Evolutionary conservation across 2,888 invertebrate species (phyloP).

Genomic region (Mythimna ferrago): DNA sequence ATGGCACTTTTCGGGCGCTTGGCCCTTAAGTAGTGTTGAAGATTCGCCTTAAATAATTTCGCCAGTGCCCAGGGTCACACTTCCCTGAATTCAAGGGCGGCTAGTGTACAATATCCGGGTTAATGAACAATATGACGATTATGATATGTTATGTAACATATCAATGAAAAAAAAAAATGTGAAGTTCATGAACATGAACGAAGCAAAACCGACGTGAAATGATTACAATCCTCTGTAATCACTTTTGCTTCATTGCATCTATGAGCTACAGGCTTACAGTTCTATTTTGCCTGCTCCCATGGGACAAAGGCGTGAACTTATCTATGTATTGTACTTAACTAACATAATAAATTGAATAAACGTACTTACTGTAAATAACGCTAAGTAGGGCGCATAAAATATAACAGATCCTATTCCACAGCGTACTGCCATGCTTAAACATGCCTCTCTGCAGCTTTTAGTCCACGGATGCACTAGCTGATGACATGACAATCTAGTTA

Average conservation of each 20-base stretch:
- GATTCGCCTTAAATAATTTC: too few species aligned
- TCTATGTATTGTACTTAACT: not conserved
- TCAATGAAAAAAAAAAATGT: too few species aligned
- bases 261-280: not conserved
- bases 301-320: not conserved
- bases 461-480: slow-evolving; percentile 82
- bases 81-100: not conserved
- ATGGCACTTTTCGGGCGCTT: too few species aligned
- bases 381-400: slow-evolving; percentile 76
- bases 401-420: slow-evolving; percentile 73
- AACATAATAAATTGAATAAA: not conserved
- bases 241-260: too few species aligned
- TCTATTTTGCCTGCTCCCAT: not conserved
- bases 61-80: too few species aligned
- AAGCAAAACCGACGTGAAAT: not conserved
- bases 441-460: slow-evolving; percentile 76
- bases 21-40: too few species aligned
- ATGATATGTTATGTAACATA: not conserved
- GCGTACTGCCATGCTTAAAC: slow-evolving; percentile 68
- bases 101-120: not conserved
- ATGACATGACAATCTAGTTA: slow-evolving; percentile 70
- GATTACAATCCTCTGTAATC: not conserved
- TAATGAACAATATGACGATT: not conserved
- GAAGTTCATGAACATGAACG: too few species aligned
- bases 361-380: slow-evolving; percentile 74